These are phyloP conservation scores for Sminthurides aquaticus DNA, from an alignment of 2,888 invertebrate species.

Conservation along the genomic window DNA sequence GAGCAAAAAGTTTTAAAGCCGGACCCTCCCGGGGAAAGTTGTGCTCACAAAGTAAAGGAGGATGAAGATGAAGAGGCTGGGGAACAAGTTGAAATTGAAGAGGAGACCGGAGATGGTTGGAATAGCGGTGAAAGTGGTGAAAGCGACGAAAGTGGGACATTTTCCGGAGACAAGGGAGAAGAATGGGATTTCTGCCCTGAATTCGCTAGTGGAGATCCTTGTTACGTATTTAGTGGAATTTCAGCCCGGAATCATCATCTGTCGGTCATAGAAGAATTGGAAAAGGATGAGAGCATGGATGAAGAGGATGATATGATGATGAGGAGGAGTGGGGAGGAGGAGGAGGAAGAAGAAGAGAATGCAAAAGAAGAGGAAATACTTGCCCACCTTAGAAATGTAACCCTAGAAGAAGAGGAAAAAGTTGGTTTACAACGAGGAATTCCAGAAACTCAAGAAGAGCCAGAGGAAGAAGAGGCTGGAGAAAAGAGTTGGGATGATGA, in stretches of 20 bases:
- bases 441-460: not conserved
- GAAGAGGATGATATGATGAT: not conserved
- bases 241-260: not conserved
- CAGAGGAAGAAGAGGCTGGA: not conserved
- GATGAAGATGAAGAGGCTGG: slow-evolving; percentile 17
- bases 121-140: not conserved
- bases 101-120: slow-evolving; percentile 16
- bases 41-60: not conserved
- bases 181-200: not conserved
- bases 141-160: not conserved
- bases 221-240: not conserved
- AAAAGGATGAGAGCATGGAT: not conserved
- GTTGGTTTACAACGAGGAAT: not conserved
- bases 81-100: slow-evolving; percentile 29
- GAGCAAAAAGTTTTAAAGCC: no score
- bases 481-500: not conserved
- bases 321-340: not conserved
- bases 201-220: not conserved
- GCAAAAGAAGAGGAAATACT: not conserved
- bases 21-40: not conserved
- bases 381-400: not conserved
- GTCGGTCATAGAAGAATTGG: not conserved
- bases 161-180: not conserved
- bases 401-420: not conserved
- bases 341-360: not conserved